Conservation (phyloP, 2,888 invertebrate genomes). For the Ypsolopha scabrella region DNA sequence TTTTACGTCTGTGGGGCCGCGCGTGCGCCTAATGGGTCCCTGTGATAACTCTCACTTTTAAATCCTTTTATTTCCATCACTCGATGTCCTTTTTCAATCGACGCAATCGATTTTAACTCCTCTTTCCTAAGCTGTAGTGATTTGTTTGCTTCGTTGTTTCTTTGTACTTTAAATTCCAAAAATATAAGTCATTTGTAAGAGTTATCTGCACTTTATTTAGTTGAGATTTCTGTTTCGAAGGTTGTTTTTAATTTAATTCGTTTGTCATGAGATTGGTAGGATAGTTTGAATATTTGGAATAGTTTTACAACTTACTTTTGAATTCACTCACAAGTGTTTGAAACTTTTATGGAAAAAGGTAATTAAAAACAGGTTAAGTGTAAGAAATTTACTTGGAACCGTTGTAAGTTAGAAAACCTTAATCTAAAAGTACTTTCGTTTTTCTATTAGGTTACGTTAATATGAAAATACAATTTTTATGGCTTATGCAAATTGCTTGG, state of each 20-base stretch:
- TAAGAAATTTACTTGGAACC: too few species aligned
- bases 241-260: constrained; percentile 37
- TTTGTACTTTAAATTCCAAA: constrained; percentile 53
- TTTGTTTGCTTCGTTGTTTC: constrained; percentile 10
- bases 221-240: constrained; percentile 50
- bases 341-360: too few species aligned
- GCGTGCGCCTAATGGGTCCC: constrained; percentile 67
- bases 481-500: background rate
- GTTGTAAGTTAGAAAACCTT: too few species aligned
- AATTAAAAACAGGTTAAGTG: too few species aligned
- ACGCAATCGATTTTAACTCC: constrained; percentile 18
- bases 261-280: constrained; percentile 20
- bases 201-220: constrained; percentile 68
- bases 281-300: constrained; percentile 14
- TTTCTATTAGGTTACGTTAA: too few species aligned
- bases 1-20: constrained; percentile 41
- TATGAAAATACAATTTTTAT: background rate
- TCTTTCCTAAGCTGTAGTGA: constrained; percentile 12
- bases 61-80: constrained; percentile 58
- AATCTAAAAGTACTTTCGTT: too few species aligned
- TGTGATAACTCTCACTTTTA: constrained; percentile 69
- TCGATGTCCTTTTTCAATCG: constrained; percentile 22
- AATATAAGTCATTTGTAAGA: constrained; percentile 65
- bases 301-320: background rate
- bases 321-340: too few species aligned